phyloP scores from a whole-genome alignment of 2,888 invertebrate species.

The Lasioglossum calceatum region DNA sequence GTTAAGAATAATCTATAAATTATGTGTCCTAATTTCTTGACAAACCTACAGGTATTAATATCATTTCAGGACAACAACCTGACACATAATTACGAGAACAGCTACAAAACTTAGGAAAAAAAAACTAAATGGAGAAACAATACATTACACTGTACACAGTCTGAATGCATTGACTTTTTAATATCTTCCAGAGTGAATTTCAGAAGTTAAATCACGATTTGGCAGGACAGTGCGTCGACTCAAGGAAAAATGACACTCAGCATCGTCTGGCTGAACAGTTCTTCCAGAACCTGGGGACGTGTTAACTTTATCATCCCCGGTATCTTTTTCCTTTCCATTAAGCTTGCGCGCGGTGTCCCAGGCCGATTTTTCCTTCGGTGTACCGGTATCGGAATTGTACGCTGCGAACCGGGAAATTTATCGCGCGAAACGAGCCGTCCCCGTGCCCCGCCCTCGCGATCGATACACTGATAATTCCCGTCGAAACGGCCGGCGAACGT shows the following conservation, averaged over 20 bases:
- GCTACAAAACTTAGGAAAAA: too few relatives aligned
- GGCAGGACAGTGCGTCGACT: neutral
- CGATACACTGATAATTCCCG: constrained; percentile 38
- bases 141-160: neutral
- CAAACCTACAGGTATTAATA: neutral
- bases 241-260: constrained; percentile 8
- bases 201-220: neutral
- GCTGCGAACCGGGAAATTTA: constrained; percentile 23
- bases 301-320: constrained; percentile 60
- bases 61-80: neutral
- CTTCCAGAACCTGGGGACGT: constrained; percentile 21
- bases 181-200: neutral
- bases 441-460: neutral
- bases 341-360: neutral
- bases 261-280: neutral
- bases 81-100: neutral
- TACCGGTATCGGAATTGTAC: neutral
- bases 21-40: too few relatives aligned
- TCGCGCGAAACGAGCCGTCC: constrained; percentile 15
- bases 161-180: neutral
- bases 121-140: too few relatives aligned
- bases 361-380: constrained; percentile 27
- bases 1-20: too few relatives aligned
- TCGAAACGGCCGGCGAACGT: constrained; percentile 38
- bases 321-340: constrained; percentile 57